phyloP scores from a whole-genome alignment of 1,140 invertebrate genomes.

The Polypedilum pembai region DNA sequence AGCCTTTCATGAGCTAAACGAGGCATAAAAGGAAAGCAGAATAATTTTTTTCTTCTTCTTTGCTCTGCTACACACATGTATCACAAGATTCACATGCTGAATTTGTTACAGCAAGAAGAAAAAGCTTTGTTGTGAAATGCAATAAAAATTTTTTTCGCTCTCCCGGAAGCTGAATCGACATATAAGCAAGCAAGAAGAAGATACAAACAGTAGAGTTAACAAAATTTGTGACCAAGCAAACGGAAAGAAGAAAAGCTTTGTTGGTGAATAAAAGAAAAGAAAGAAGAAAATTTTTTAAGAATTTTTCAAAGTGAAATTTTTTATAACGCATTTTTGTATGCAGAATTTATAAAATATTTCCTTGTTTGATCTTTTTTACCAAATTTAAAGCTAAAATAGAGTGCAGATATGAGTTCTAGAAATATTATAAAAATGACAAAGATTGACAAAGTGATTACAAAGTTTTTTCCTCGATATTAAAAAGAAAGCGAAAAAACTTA shows the following conservation, averaged over 20 bases:
- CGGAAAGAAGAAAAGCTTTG: neutral
- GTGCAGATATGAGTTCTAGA: too few species aligned
- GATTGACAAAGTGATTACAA: too few species aligned
- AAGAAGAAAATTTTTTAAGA: neutral
- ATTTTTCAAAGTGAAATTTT: too few species aligned
- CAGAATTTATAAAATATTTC: too few species aligned
- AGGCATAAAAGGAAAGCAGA: neutral
- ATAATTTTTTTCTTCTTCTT: too few species aligned
- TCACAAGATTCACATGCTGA: too few species aligned
- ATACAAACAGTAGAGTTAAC: neutral
- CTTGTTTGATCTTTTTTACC: too few species aligned
- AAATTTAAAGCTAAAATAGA: too few species aligned
- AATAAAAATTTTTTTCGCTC: neutral
- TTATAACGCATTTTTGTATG: too few species aligned
- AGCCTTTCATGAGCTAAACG: neutral
- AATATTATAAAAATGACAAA: too few species aligned
- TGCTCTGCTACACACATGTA: too few species aligned
- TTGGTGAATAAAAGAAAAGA: neutral
- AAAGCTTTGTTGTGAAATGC: neutral
- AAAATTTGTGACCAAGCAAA: neutral
- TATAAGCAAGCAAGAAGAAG: neutral
- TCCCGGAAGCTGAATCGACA: conserved; percentile 1
- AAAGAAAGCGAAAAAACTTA: neutral
- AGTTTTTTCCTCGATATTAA: too few species aligned
- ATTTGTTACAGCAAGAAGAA: neutral